These are phyloP conservation scores for Nyctalus aviator DNA, from an alignment of 2,797 vertebrate species.

Conservation along the genomic window DNA sequence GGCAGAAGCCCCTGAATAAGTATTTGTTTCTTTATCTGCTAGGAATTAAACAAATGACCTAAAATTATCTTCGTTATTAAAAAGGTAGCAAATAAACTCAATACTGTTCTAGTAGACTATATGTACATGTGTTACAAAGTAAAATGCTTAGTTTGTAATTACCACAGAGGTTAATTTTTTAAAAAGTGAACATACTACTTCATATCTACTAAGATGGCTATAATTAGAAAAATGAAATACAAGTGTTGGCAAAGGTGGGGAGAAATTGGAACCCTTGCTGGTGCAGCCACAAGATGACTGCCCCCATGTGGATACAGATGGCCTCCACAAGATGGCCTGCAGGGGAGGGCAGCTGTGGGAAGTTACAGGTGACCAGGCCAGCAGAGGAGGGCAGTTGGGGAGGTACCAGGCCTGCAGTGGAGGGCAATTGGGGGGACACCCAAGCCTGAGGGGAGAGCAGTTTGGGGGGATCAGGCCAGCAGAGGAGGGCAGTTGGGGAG, in stretches of 20 bases:
- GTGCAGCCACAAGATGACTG: not conserved
- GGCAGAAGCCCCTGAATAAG: not conserved
- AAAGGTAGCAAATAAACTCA: not conserved
- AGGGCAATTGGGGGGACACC: too few relatives aligned
- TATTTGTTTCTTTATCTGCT: not conserved
- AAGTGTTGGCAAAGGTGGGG: not conserved
- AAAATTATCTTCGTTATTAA: not conserved
- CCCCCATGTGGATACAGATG: too few relatives aligned
- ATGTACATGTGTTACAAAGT: not conserved
- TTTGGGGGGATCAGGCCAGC: too few relatives aligned
- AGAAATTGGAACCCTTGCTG: not conserved
- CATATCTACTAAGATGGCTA: not conserved
- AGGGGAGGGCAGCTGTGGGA: too few relatives aligned
- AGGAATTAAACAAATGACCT: not conserved
- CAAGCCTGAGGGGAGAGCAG: too few relatives aligned
- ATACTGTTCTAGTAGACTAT: not conserved
- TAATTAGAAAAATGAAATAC: slow-evolving; percentile 20
- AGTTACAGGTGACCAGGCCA: too few relatives aligned
- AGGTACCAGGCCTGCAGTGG: too few relatives aligned
- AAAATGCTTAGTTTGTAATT: not conserved
- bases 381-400: too few relatives aligned
- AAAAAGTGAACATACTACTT: not conserved
- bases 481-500: too few relatives aligned
- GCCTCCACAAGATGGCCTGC: too few relatives aligned
- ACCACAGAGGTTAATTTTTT: not conserved